Conservation (phyloP, 2,888 invertebrate species). For the Salpingus planirostris region DNA sequence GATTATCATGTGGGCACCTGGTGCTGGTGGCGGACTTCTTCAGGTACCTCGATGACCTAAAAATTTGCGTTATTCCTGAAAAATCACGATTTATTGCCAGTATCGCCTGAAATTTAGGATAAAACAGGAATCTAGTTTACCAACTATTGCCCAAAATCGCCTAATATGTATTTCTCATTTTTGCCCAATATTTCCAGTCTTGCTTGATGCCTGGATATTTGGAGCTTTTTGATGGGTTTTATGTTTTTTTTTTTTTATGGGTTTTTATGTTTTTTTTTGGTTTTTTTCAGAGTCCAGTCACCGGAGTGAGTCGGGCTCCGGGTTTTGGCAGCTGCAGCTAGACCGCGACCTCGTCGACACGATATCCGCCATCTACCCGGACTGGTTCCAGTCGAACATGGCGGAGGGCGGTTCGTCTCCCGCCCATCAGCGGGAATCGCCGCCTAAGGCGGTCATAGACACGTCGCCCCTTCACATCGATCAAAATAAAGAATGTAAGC, state of each 20-base stretch:
- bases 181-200: too few relatives aligned
- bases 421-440: slow-evolving; percentile 51
- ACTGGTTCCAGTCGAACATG: slow-evolving; percentile 71
- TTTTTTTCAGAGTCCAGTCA: slow-evolving; percentile 57
- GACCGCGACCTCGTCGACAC: slow-evolving; percentile 89
- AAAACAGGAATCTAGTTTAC: too few relatives aligned
- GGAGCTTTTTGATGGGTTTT: background rate
- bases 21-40: too few relatives aligned
- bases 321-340: slow-evolving; percentile 86
- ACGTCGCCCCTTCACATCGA: slow-evolving; percentile 92
- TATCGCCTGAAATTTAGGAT: too few relatives aligned
- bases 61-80: too few relatives aligned
- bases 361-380: slow-evolving; percentile 84
- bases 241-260: background rate
- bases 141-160: too few relatives aligned
- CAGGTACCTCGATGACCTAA: too few relatives aligned
- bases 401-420: slow-evolving; percentile 33
- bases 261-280: slow-evolving; percentile 7
- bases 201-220: too few relatives aligned
- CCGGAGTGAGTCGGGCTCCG: slow-evolving; percentile 55
- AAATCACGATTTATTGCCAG: too few relatives aligned
- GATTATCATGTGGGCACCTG: slow-evolving; percentile 10
- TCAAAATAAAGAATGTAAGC: slow-evolving; percentile 96
- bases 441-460: slow-evolving; percentile 89
- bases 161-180: too few relatives aligned